Base-by-base conservation (phyloP, 2,888 invertebrate genomes). In the Pollenia labialis region DNA sequence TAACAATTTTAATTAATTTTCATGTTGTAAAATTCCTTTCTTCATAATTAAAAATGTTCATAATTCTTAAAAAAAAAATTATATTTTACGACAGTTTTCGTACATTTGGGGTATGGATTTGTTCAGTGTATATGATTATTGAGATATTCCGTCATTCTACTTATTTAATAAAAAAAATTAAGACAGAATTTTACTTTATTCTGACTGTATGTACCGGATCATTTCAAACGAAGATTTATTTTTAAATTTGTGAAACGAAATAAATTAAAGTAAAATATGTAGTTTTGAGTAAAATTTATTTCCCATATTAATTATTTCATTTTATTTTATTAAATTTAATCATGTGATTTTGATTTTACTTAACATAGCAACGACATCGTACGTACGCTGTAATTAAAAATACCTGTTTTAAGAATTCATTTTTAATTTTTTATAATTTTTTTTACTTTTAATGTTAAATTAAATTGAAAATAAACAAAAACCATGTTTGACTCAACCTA, bases 261-360 rank as follows among this genome's bases (percentile, higher is more conserved):
- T 32, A 32, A 40, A 58, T 40, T 58, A 14, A 32, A 56, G 7
- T 23, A 32, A 56, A 58, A 58, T 58, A 40, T 58, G 32, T 58
- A 58, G 58, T 62, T 62, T 62, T 9, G 11, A 44, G 44, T 62
- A 11, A 16, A 44, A 44, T 62, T 62, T 42, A 44, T 11, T 62
- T 62, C 44, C 44, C 44, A 11, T 44, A 62, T 10, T 60, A 60
- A 62, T 62, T 42, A 58, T 72, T 58, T 58, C n/a, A 48, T 32
- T 46, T 54, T 54, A 48, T 66, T 48, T 48, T 12, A 14, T 44
- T 75, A 14, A 16, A 50, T 48, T 54, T 16, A 58, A 77, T 77
- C 77, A 77, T 77, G 77, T 77, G 77, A 77, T 68, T 68, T 56
- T 77, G 64, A 76, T 76, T 44, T 32, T 14, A 58, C 7, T 32